These are phyloP conservation scores for Scolopax mira DNA, from an alignment of 2,113 vertebrate species.

Conservation along the genomic window DNA sequence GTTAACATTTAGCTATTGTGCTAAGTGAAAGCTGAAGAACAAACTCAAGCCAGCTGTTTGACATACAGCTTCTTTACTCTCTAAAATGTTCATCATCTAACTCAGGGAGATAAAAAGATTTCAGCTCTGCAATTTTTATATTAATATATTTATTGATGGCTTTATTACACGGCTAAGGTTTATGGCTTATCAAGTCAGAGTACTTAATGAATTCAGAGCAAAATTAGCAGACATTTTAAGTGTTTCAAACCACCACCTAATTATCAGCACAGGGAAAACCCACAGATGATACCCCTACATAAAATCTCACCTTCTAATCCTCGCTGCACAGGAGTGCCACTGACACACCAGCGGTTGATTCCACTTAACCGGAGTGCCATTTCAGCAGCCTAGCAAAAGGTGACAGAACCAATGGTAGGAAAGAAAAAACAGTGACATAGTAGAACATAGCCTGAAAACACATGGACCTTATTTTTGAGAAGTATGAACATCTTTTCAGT, in stretches of 20 bases:
- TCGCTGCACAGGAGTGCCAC: slow-evolving; percentile 97
- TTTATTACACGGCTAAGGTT: neutral
- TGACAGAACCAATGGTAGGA: neutral
- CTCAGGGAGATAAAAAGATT: neutral
- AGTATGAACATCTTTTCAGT: neutral
- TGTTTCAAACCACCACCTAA: neutral
- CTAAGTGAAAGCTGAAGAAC: neutral
- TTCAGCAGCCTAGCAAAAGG: slow-evolving; percentile 87
- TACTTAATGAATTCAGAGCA: neutral
- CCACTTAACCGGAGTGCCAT: slow-evolving; percentile 95
- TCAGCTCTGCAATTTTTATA: neutral
- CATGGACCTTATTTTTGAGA: neutral
- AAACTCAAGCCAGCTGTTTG: neutral
- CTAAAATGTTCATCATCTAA: neutral
- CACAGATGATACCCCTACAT: neutral
- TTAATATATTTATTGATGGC: neutral
- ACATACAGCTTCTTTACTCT: neutral
- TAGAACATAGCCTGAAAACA: neutral
- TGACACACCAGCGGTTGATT: slow-evolving; percentile 97
- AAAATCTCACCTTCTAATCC: slow-evolving; percentile 88
- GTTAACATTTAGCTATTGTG: neutral
- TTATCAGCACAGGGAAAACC: neutral
- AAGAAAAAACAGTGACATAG: neutral
- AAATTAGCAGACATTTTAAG: neutral
- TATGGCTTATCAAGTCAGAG: neutral